Evolutionary conservation across 2,797 vertebrate genomes (phyloP).

Genomic region (Tokudaia muenninki): DNA sequence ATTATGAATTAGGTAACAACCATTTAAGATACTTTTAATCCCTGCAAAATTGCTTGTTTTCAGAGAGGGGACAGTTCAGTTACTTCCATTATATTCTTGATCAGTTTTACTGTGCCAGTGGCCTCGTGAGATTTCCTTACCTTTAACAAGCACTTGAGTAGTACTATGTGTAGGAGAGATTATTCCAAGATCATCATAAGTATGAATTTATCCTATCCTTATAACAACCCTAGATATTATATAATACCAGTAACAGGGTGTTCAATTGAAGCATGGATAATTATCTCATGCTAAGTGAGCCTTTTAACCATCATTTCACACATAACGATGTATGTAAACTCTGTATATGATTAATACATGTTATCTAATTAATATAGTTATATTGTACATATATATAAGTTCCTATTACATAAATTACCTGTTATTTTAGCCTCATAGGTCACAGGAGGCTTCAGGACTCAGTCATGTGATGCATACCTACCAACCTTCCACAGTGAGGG

Average conservation of each 20-base stretch:
- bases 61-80: neutral
- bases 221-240: neutral
- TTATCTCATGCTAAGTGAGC: neutral
- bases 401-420: neutral
- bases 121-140: constrained; percentile 39
- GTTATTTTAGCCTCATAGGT: neutral
- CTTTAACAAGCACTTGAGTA: constrained; percentile 48
- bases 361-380: constrained; percentile 27
- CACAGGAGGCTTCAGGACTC: neutral
- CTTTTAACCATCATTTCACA: neutral
- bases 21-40: constrained; percentile 39
- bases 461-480: neutral
- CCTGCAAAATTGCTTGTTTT: neutral
- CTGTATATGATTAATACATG: neutral
- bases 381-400: neutral
- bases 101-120: neutral
- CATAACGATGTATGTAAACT: neutral
- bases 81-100: neutral
- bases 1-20: constrained; percentile 6
- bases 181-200: neutral
- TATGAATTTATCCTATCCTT: constrained; percentile 23
- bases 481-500: neutral
- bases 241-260: neutral
- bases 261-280: neutral
- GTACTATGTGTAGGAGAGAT: neutral